Evolutionary conservation across 2,797 vertebrate genomes (phyloP).

Genomic region (Pseudochirops cupreus): DNA sequence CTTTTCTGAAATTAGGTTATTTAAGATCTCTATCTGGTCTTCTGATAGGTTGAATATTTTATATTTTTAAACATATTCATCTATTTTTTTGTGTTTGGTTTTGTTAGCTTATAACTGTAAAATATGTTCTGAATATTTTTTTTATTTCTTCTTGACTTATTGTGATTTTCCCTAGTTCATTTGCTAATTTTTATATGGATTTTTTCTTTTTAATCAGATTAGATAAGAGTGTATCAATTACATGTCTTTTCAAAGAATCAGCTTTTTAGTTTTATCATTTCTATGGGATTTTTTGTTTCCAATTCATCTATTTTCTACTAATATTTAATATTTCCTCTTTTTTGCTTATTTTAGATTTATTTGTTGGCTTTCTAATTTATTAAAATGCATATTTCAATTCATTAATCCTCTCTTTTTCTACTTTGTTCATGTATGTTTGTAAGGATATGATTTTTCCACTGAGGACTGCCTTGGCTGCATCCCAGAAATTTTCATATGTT

Average conservation of each 20-base stretch:
- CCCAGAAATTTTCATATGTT: background rate
- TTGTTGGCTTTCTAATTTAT: background rate
- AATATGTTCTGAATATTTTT: background rate
- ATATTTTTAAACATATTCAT: background rate
- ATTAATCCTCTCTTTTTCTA: background rate
- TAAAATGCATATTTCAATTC: background rate
- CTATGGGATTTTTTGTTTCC: background rate
- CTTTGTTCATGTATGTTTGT: background rate
- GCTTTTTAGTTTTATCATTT: background rate
- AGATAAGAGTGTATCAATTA: background rate
- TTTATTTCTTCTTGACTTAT: background rate
- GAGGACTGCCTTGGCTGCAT: background rate
- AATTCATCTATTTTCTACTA: background rate
- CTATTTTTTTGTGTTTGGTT: background rate
- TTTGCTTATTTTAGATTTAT: background rate
- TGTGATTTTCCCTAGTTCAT: background rate
- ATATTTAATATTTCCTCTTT: background rate
- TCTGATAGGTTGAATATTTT: background rate
- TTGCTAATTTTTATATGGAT: background rate
- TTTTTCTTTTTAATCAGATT: background rate
- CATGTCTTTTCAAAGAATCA: background rate
- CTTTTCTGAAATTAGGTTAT: background rate
- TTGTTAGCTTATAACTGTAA: background rate
- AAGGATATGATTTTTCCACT: background rate
- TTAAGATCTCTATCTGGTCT: background rate